Evolutionary conservation across 2,113 vertebrate genomes (phyloP).

Genomic region (Myotis davidii): DNA sequence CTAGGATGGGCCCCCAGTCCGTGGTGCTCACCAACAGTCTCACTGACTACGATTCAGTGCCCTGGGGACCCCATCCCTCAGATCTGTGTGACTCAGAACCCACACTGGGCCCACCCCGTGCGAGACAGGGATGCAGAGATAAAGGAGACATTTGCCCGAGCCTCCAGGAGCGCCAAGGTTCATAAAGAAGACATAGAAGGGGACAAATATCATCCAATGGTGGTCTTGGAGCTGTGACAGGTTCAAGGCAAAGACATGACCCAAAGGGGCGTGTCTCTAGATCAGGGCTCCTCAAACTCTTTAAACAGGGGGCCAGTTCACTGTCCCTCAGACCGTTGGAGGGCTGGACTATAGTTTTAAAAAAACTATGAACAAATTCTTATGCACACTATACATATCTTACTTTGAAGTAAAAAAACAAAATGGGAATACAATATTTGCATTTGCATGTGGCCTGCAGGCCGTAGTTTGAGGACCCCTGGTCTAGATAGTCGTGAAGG

Average conservation of each 20-base stretch:
- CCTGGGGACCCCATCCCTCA: neutral
- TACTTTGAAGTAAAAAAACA: too few relatives aligned
- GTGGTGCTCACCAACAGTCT: neutral
- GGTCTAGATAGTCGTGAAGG: neutral
- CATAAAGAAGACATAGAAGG: neutral
- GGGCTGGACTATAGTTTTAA: too few relatives aligned
- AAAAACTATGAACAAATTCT: too few relatives aligned
- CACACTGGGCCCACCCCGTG: neutral
- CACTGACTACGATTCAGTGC: neutral
- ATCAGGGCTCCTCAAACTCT: too few relatives aligned
- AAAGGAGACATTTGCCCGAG: neutral
- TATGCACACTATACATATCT: too few relatives aligned
- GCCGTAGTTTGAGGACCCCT: too few relatives aligned
- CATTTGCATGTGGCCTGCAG: too few relatives aligned
- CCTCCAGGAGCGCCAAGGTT: neutral
- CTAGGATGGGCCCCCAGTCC: neutral
- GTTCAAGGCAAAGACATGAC: too few relatives aligned
- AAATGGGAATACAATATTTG: too few relatives aligned
- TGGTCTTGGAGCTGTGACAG: neutral
- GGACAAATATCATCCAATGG: neutral
- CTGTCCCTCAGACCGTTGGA: too few relatives aligned
- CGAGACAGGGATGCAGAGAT: neutral
- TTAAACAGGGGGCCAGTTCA: too few relatives aligned
- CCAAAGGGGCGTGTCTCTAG: neutral
- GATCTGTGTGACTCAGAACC: neutral